These are phyloP conservation scores for Gerris buenoi DNA, from an alignment of 1,140 invertebrate species.

Conservation along the genomic window DNA sequence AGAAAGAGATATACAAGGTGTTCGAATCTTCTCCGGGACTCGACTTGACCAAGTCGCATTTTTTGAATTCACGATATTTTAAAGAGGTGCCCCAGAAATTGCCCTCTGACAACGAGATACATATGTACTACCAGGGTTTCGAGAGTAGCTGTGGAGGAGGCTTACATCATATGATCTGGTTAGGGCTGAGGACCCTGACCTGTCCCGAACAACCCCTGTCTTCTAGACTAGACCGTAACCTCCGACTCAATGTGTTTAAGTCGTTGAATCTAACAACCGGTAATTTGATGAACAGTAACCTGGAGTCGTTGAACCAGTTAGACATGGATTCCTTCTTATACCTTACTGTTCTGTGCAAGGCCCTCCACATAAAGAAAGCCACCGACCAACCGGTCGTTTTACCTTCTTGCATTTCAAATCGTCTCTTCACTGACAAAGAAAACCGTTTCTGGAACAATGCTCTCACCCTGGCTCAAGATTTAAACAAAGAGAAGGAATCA, in stretches of 20 bases:
- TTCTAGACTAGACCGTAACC: background rate
- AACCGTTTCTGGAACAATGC: background rate
- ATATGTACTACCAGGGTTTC: background rate
- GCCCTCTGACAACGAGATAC: background rate
- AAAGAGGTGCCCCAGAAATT: background rate
- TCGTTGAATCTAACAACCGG: background rate
- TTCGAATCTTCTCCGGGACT: background rate
- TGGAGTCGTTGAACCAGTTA: background rate
- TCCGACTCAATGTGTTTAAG: background rate
- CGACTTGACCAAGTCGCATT: background rate
- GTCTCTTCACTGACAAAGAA: background rate
- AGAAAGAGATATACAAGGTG: background rate
- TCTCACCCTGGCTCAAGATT: background rate
- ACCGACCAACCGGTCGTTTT: background rate
- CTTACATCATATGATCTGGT: background rate
- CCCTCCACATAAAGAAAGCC: background rate
- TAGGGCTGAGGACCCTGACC: background rate
- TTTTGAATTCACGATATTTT: background rate
- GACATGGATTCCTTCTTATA: background rate
- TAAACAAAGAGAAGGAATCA: background rate
- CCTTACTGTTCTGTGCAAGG: background rate
- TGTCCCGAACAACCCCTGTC: background rate
- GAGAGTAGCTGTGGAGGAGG: background rate
- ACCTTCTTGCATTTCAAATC: background rate
- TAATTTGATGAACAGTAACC: background rate